phyloP scores from a whole-genome alignment of 2,888 invertebrate species.

The Tuta absoluta region DNA sequence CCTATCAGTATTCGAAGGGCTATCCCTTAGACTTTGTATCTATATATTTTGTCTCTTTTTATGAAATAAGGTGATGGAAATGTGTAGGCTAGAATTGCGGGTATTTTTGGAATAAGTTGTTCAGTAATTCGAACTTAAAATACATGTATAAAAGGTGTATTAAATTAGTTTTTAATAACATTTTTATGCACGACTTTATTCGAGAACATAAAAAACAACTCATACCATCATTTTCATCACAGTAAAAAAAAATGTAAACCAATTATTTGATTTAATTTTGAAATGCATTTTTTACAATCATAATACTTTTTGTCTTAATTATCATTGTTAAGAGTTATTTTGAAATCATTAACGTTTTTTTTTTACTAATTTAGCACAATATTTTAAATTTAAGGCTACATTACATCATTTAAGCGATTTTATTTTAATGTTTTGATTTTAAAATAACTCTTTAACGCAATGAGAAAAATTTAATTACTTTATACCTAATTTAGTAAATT shows the following conservation, averaged over 20 bases:
- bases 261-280: neutral
- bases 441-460: neutral
- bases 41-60: too few relatives aligned
- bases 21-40: neutral
- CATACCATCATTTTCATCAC: neutral
- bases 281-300: neutral
- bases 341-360: neutral
- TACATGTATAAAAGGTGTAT: too few relatives aligned
- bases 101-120: too few relatives aligned
- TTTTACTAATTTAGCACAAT: slow-evolving; percentile 2
- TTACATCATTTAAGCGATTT: neutral
- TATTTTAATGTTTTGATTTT: neutral
- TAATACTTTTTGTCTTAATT: slow-evolving; percentile 2
- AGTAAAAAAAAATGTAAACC: neutral
- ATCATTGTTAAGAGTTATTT: neutral
- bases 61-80: too few relatives aligned
- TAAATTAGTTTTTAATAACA: neutral
- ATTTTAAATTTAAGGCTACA: neutral
- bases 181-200: slow-evolving; percentile 5
- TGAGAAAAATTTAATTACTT: neutral
- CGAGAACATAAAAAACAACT: neutral
- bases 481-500: slow-evolving; percentile 6
- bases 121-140: too few relatives aligned
- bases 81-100: too few relatives aligned
- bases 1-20: neutral